Percentiles rank a stretch among this genome's conserved stretches.
phyloP scores from a whole-genome alignment of 2,888 invertebrate genomes.

The Amiota mariae region DNA sequence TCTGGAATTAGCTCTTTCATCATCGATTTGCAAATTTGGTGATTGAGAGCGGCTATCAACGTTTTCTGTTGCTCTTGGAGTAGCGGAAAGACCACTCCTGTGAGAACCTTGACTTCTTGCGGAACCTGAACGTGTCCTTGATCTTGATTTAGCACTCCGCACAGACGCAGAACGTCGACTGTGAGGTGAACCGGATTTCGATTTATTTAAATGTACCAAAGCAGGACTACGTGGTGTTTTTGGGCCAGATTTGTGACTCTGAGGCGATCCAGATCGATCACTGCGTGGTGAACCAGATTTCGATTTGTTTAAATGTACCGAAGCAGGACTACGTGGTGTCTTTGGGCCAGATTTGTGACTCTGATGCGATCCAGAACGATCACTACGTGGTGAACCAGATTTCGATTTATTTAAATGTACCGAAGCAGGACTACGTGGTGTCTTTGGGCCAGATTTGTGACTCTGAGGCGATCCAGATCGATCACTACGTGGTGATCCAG shows the following conservation, averaged over 20 bases:
- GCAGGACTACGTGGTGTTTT: background rate
- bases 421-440: background rate
- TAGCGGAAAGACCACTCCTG: constrained; percentile 31
- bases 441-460: constrained; percentile 1
- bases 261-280: constrained; percentile 34
- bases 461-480: constrained; percentile 26
- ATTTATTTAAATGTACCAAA: background rate
- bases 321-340: constrained; percentile 45
- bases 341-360: constrained; percentile 10
- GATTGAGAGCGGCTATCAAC: constrained; percentile 75
- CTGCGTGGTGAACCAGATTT: constrained; percentile 49
- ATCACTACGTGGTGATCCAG: constrained; percentile 39
- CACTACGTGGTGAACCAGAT: constrained; percentile 32
- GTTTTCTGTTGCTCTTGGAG: constrained; percentile 24
- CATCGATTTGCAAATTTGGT: constrained; percentile 75
- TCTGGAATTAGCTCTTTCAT: constrained; percentile 71
- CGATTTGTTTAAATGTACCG: too few species aligned
- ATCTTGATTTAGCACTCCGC: constrained; percentile 36
- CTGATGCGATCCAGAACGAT: constrained; percentile 35
- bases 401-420: background rate
- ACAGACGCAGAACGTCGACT: constrained; percentile 31
- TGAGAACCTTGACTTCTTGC: constrained; percentile 36
- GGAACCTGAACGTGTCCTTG: constrained; percentile 37
- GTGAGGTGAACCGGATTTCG: constrained; percentile 24
- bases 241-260: constrained; percentile 7